These are phyloP conservation scores for Clamator glandarius DNA, from an alignment of 2,797 vertebrate species.

Conservation along the genomic window DNA sequence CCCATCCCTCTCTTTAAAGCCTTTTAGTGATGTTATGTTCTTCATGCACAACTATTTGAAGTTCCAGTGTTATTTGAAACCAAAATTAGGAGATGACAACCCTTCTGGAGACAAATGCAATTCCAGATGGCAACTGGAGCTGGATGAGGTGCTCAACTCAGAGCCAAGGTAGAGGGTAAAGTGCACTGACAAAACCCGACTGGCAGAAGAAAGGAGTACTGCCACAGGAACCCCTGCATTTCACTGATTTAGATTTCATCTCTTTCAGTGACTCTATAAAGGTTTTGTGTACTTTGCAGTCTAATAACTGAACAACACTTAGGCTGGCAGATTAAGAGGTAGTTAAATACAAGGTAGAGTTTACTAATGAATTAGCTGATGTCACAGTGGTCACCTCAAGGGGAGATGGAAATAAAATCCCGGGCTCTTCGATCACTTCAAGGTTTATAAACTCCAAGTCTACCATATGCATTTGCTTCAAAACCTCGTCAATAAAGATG, in stretches of 20 bases:
- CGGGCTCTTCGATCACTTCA: neutral
- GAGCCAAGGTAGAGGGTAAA: neutral
- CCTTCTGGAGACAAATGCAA: conserved; percentile 35
- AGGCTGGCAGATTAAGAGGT: neutral
- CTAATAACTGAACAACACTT: neutral
- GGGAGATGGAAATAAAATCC: neutral
- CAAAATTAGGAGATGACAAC: conserved; percentile 44
- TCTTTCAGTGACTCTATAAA: neutral
- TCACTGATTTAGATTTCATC: neutral
- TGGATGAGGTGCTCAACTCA: neutral
- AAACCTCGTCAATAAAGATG: neutral
- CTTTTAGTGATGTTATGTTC: conserved; percentile 36
- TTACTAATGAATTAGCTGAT: neutral
- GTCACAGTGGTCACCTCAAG: neutral
- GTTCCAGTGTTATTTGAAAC: conserved; percentile 23
- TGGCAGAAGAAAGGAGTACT: neutral
- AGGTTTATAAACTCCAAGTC: neutral
- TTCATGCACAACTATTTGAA: conserved; percentile 46
- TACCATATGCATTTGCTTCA: neutral
- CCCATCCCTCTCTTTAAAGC: neutral
- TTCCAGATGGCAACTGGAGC: conserved; percentile 54
- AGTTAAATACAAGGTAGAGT: neutral
- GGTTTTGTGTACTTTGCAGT: neutral
- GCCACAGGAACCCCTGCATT: neutral
- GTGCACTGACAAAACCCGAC: neutral